Percentiles rank a stretch among this genome's conserved stretches.
These are phyloP conservation scores for Arrhopalites spinosus DNA, from an alignment of 2,888 invertebrate species.

Conservation along the genomic window DNA sequence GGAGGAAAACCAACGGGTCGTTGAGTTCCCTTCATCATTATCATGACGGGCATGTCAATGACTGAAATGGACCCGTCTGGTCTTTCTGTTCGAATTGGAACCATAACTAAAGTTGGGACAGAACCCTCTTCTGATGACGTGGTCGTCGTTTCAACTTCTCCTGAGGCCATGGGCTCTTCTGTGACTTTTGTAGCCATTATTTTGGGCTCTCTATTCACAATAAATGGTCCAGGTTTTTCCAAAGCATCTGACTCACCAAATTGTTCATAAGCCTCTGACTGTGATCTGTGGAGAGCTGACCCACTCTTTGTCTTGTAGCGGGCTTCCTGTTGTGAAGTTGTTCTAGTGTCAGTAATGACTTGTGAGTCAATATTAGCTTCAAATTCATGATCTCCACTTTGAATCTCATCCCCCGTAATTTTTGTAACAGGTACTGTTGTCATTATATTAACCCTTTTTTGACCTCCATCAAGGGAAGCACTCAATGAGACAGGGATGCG, in stretches of 20 bases:
- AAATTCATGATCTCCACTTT: not conserved
- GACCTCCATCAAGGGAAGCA: constrained; percentile 15
- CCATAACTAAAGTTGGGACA: constrained; percentile 48
- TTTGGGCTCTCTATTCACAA: constrained; percentile 41
- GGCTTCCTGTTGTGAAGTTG: constrained; percentile 39
- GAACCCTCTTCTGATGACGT: constrained; percentile 30
- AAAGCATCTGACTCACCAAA: constrained; percentile 25
- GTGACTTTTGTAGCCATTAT: not conserved
- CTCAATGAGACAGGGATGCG: constrained; percentile 29
- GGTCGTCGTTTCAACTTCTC: not conserved
- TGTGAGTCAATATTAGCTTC: constrained; percentile 25
- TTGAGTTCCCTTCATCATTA: constrained; percentile 30
- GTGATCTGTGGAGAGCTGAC: constrained; percentile 44
- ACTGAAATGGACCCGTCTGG: constrained; percentile 51
- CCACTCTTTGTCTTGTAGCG: constrained; percentile 43
- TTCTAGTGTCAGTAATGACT: constrained; percentile 8
- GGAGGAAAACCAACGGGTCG: constrained; percentile 28
- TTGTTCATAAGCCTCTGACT: constrained; percentile 52
- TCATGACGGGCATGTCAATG: constrained; percentile 51
- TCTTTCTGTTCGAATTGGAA: constrained; percentile 45
- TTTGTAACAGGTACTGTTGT: constrained; percentile 33
- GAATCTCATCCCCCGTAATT: constrained; percentile 27
- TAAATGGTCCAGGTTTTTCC: constrained; percentile 37
- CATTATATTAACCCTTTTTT: constrained; percentile 14
- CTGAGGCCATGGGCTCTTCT: not conserved